These are phyloP conservation scores for Temnothorax nylanderi DNA, from an alignment of 1,140 invertebrate genomes.

Conservation along the genomic window DNA sequence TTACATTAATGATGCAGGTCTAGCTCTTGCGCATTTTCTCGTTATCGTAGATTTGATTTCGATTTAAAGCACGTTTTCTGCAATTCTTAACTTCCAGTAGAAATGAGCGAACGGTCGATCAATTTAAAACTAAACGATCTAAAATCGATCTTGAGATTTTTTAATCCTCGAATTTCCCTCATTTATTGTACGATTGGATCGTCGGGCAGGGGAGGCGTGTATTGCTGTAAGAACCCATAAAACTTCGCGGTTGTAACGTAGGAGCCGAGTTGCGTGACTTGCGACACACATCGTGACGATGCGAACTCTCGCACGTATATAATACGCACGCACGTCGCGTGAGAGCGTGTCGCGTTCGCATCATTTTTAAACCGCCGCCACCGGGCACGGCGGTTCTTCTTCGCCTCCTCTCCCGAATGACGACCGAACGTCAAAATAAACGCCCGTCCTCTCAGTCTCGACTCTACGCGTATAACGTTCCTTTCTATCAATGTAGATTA, in stretches of 20 bases:
- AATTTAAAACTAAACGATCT: not conserved
- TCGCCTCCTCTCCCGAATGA: not conserved
- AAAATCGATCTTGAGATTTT: not conserved
- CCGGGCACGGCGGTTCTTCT: not conserved
- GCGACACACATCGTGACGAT: conserved; percentile 37
- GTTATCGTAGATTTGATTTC: not conserved
- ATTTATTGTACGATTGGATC: not conserved
- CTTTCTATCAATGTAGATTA: too few species aligned
- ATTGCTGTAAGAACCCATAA: conserved; percentile 23
- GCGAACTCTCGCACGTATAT: conserved; percentile 21
- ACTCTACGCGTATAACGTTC: not conserved
- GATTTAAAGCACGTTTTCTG: not conserved
- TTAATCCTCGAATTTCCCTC: not conserved
- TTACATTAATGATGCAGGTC: not conserved
- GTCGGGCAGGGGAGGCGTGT: not conserved
- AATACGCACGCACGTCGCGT: conserved; percentile 23
- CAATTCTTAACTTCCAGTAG: not conserved
- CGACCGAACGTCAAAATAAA: not conserved
- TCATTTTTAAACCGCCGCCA: not conserved
- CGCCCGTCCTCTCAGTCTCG: not conserved
- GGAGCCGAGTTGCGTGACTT: conserved; percentile 30
- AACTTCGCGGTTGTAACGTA: conserved; percentile 19
- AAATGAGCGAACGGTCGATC: not conserved
- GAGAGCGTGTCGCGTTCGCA: conserved; percentile 28
- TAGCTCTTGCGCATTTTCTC: not conserved